Conservation (phyloP, 2,797 vertebrate genomes). For the Lophotriccus pileatus region DNA sequence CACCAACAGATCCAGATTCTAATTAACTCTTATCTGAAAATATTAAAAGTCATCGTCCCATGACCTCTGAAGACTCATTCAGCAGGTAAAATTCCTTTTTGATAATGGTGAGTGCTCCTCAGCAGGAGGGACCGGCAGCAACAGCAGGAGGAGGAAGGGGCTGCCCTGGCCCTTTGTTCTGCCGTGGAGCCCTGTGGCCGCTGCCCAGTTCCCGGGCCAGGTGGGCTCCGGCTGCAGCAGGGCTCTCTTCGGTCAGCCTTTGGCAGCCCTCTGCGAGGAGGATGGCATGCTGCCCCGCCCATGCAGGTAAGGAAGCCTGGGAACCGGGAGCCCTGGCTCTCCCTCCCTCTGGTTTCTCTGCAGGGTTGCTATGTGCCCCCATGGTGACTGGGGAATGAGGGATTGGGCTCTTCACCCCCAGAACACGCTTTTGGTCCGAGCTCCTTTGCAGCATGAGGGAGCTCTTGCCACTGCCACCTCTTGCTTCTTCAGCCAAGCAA, state of each 20-base stretch:
- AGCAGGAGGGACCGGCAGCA: neutral
- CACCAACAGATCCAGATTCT: neutral
- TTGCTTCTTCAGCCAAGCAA: neutral
- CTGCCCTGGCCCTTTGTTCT: neutral
- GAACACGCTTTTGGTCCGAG: neutral
- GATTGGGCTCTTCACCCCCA: neutral
- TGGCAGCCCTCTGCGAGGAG: neutral
- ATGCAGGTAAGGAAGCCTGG: neutral
- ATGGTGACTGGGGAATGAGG: neutral
- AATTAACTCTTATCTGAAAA: neutral
- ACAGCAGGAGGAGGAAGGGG: neutral
- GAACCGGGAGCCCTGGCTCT: neutral
- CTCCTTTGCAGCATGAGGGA: neutral
- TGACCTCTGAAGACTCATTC: neutral
- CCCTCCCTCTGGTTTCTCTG: neutral
- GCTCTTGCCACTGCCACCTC: neutral
- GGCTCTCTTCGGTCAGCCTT: fast-evolving
- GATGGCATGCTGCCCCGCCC: neutral
- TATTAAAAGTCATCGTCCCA: neutral
- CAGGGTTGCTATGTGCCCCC: neutral
- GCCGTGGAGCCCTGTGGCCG: neutral
- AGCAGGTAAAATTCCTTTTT: neutral
- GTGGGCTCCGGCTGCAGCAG: neutral
- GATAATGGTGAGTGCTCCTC: neutral
- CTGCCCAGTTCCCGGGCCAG: neutral